phyloP scores from a whole-genome alignment of 37 sponge, comb jelly and placozoan species.

The Axinella damicornis region DNA sequence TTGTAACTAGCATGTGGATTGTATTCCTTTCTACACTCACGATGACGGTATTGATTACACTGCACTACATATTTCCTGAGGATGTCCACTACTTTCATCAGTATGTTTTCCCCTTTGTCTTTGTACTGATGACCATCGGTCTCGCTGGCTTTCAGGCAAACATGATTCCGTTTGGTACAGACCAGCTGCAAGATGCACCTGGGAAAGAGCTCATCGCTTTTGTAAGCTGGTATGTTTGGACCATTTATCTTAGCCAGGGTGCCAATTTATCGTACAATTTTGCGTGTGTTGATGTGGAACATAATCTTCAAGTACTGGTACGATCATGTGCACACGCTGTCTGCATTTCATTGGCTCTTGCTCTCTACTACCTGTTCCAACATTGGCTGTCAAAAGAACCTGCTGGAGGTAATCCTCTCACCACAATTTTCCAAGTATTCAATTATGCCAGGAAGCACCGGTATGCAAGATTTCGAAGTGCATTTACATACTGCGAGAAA shows the following conservation, averaged over 20 bases:
- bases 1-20: slow-evolving; percentile 17
- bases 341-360: not conserved
- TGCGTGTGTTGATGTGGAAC: too few species aligned
- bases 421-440: not conserved
- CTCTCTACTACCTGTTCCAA: not conserved
- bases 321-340: too few species aligned
- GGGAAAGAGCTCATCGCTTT: slow-evolving; percentile 11
- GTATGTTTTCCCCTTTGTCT: not conserved
- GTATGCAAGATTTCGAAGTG: slow-evolving; percentile 12
- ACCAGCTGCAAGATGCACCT: slow-evolving; percentile 37
- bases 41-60: too few species aligned
- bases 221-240: slow-evolving; percentile 53
- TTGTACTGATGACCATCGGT: slow-evolving; percentile 9
- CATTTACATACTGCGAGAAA: slow-evolving; percentile 15
- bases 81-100: too few species aligned
- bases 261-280: too few species aligned
- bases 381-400: slow-evolving; percentile 6
- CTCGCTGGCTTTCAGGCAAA: slow-evolving; percentile 44
- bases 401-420: slow-evolving; percentile 1
- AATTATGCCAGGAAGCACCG: slow-evolving; percentile 10
- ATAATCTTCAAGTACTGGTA: too few species aligned
- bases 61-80: too few species aligned
- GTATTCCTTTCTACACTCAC: slow-evolving; percentile 1
- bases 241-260: not conserved
- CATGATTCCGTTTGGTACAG: slow-evolving; percentile 33